These are phyloP conservation scores for Gonatopus flavifemur DNA, from an alignment of 1,140 invertebrate genomes.

Conservation along the genomic window DNA sequence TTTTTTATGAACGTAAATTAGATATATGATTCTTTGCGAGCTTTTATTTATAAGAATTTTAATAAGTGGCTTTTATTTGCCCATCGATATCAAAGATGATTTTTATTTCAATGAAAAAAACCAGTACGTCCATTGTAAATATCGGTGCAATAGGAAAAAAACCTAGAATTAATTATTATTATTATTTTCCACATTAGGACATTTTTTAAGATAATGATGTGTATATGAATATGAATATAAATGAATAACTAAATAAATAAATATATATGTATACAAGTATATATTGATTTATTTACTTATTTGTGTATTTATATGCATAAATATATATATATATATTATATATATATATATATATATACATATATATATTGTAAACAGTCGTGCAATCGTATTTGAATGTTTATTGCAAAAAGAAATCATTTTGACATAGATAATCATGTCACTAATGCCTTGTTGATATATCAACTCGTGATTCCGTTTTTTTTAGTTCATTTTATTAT, in stretches of 20 bases:
- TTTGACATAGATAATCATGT: slow-evolving; percentile 9
- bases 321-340: no score
- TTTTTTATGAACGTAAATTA: slow-evolving; percentile 31
- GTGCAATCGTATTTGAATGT: slow-evolving; percentile 18
- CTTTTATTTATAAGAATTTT: slow-evolving; percentile 33
- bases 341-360: no score
- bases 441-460: slow-evolving; percentile 29
- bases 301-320: no score
- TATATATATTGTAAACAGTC: no score
- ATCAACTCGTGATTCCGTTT: slow-evolving; percentile 23
- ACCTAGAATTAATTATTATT: slow-evolving; percentile 45
- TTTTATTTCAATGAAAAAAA: slow-evolving; percentile 27
- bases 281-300: no score
- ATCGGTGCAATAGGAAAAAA: slow-evolving; percentile 50
- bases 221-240: no score
- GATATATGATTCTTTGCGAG: slow-evolving; percentile 9
- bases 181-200: slow-evolving; percentile 33
- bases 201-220: slow-evolving; percentile 23
- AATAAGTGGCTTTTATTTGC: slow-evolving; percentile 39
- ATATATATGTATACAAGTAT: no score
- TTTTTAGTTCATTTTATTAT: slow-evolving; percentile 33
- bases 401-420: slow-evolving; percentile 7
- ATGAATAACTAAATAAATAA: no score
- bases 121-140: slow-evolving; percentile 54
- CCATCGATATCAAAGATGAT: slow-evolving; percentile 28